Evolutionary conservation across 2,888 invertebrate species (phyloP), one percentile per base, ranked within the genome.

Genomic region (Nysson spinosus): DNA sequence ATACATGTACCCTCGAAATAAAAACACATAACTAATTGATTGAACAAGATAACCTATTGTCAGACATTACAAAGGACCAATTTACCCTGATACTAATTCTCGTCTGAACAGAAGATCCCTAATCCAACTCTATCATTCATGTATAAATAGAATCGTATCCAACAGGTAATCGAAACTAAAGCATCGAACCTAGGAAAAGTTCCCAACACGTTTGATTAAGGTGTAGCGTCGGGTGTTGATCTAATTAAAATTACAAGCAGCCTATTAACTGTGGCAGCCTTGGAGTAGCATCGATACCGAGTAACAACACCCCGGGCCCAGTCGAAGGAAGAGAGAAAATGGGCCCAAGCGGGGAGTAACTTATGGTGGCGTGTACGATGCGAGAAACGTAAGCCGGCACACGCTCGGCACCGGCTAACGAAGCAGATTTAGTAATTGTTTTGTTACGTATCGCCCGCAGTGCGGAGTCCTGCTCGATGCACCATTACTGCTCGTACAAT

Each of bases 361-460:
- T 69, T 71, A 74, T 71, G 73, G 72, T 56, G 66, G 60, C 67
- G 61, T 68, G 64, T 51, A 44, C 62, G 60, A 54, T 58, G 56
- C 50, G 63, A 28, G 30, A 32, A 17, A 26, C 58, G 28, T 44
- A 24, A 50, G 46, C 37, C 43, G 50, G 39, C 6, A 2, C 49
- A 52, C 16, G n/a, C 49, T 40, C 12, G 40, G 34, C 60, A 47
- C 55, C 44, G 61, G 63, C 62, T 76, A 81, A 81, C 80, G 78
- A 80, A 78, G 78, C 72, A 64, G 69, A 69, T 69, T 71, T 70
- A 74, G 70, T 81, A 78, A 80, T 81, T 80, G 80, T 81, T 79
- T 78, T 75, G 75, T 75, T 78, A 63, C 57, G 52, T 72, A 65
- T 71, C 65, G 46, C 54, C 55, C 55, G 54, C 39, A 62, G 61